These are phyloP conservation scores for Spialia ferax DNA, from an alignment of 2,888 invertebrate species.

Conservation along the genomic window DNA sequence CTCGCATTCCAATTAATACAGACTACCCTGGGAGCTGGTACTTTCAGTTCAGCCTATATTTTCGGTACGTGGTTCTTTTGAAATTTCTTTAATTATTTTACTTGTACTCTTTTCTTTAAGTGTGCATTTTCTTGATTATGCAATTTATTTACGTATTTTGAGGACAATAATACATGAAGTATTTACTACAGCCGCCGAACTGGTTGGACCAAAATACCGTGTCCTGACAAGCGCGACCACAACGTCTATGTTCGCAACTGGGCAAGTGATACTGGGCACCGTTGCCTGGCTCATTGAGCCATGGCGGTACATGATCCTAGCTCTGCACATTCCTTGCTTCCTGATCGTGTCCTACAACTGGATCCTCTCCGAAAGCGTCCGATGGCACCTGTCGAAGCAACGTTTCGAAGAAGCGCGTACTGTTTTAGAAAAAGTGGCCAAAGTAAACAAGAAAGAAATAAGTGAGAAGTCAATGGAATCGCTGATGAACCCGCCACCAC, in stretches of 20 bases:
- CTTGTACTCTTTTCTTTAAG: too few species aligned
- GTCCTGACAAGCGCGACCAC: slow-evolving; percentile 91
- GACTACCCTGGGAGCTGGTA: slow-evolving; percentile 81
- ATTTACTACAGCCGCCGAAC: slow-evolving; percentile 88
- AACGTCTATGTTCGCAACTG: slow-evolving; percentile 90
- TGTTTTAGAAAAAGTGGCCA: slow-evolving; percentile 88
- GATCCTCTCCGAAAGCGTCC: slow-evolving; percentile 89
- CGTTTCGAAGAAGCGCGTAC: slow-evolving; percentile 87
- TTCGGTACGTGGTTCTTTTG: slow-evolving; percentile 60
- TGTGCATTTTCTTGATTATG: too few species aligned
- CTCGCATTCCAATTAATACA: slow-evolving; percentile 83
- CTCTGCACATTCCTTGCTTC: slow-evolving; percentile 89
- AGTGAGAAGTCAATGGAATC: slow-evolving; percentile 81
- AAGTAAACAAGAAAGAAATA: slow-evolving; percentile 85
- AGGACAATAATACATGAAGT: background rate
- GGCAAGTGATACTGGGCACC: slow-evolving; percentile 89
- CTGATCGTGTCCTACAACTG: slow-evolving; percentile 89
- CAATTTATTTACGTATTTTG: background rate
- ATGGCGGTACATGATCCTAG: slow-evolving; percentile 89
- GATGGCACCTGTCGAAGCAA: slow-evolving; percentile 91
- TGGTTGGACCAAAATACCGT: slow-evolving; percentile 91
- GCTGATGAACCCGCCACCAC: slow-evolving; percentile 70
- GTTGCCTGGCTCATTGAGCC: slow-evolving; percentile 89
- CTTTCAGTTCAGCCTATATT: slow-evolving; percentile 81
- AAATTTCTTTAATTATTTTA: background rate